A percentile compares a stretch with the other conserved stretches of the same genome.
Conservation (phyloP, 2,797 vertebrate genomes). For the Sciaenops ocellatus region DNA sequence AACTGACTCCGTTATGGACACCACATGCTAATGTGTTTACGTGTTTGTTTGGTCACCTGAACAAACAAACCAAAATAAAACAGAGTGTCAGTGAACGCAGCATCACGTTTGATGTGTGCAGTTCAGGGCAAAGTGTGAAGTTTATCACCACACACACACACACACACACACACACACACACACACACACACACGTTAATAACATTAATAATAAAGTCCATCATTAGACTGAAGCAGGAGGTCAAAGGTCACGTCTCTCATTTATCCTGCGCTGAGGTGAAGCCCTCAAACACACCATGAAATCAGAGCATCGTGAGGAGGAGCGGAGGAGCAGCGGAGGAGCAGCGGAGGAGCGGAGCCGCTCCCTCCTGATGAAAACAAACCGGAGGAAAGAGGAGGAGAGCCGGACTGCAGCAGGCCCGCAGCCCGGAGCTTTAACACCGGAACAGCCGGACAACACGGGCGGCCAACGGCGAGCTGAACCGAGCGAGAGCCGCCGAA, state of each 20-base stretch:
- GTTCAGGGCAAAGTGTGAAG: conserved; percentile 45
- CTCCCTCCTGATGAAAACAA: conserved; percentile 73
- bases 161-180: too few relatives aligned
- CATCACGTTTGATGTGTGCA: conserved; percentile 12
- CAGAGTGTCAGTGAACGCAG: conserved; percentile 13
- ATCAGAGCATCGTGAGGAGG: neutral
- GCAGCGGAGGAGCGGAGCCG: conserved; percentile 44
- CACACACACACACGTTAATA: too few relatives aligned
- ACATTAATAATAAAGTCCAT: too few relatives aligned
- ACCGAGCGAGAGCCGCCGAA: neutral
- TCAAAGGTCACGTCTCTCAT: too few relatives aligned
- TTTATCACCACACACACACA: conserved; percentile 16
- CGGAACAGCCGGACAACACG: neutral
- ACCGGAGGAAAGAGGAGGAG: conserved; percentile 43
- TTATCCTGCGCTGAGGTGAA: too few relatives aligned
- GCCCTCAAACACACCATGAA: too few relatives aligned
- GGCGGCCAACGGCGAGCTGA: neutral
- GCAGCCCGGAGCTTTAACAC: neutral
- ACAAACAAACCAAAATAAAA: neutral
- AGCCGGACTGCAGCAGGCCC: conserved; percentile 45
- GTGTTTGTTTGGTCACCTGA: neutral
- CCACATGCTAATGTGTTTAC: too few relatives aligned
- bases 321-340: neutral
- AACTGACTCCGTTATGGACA: too few relatives aligned
- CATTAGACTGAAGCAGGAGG: too few relatives aligned